These are phyloP conservation scores for Doryteuthis pealeii DNA, from an alignment of 1,140 invertebrate species.

Conservation along the genomic window DNA sequence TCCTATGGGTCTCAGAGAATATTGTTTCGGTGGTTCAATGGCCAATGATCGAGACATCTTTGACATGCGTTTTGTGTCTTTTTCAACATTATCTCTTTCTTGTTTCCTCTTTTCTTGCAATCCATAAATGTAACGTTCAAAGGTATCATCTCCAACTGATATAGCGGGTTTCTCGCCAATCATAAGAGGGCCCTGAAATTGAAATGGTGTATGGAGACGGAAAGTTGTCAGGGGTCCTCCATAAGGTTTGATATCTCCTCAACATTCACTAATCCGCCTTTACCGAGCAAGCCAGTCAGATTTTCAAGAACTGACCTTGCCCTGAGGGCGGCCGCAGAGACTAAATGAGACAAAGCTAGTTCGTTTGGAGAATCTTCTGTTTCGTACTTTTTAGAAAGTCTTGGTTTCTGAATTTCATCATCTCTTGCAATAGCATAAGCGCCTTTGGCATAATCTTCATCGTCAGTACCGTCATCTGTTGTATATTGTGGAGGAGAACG, in stretches of 20 bases:
- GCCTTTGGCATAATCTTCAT: not conserved
- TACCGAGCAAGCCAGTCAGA: not conserved
- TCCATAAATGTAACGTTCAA: not conserved
- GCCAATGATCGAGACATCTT: not conserved
- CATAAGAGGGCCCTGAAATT: not conserved
- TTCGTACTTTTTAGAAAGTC: not conserved
- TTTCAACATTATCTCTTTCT: not conserved
- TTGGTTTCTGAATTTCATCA: not conserved
- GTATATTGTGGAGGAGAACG: not conserved
- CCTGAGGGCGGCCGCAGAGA: not conserved
- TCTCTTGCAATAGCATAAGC: not conserved
- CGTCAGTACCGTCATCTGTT: not conserved
- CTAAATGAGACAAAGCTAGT: not conserved
- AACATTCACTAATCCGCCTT: not conserved
- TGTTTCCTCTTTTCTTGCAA: not conserved
- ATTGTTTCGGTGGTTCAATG: not conserved
- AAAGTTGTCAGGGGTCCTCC: not conserved
- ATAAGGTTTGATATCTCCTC: not conserved
- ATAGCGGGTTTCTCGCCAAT: not conserved
- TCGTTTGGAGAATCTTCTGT: too few relatives aligned
- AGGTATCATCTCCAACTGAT: not conserved
- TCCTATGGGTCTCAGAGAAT: not conserved
- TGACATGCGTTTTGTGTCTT: not conserved
- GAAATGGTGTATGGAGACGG: not conserved
- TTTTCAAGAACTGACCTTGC: not conserved